Evolutionary conservation across 2,888 invertebrate species (phyloP).

Genomic region (Arrhopalites spinosus): DNA sequence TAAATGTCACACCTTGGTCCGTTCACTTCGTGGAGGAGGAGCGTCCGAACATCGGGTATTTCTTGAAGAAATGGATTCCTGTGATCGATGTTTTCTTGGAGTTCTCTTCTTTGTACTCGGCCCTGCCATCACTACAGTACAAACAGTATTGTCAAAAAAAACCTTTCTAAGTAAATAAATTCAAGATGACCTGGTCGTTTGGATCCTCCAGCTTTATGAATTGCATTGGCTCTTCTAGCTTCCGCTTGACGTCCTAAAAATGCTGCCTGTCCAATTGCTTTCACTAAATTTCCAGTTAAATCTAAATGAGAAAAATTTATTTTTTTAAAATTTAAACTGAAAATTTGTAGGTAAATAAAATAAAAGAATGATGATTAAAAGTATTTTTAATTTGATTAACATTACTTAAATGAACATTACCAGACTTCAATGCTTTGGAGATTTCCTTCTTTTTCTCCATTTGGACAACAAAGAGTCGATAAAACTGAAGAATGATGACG

Average conservation of each 20-base stretch:
- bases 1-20: no score
- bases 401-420: no score
- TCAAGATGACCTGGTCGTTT: neutral
- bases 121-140: constrained; percentile 27
- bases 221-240: neutral
- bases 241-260: constrained; percentile 32
- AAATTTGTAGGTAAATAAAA: no score
- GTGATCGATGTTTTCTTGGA: constrained; percentile 44
- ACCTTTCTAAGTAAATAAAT: no score
- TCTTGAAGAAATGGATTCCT: constrained; percentile 51
- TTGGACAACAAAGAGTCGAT: constrained; percentile 80
- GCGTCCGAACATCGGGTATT: constrained; percentile 40
- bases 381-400: no score
- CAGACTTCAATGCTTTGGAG: constrained; percentile 46
- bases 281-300: constrained; percentile 54
- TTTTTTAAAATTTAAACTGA: no score
- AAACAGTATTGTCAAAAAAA: neutral
- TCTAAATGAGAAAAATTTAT: no score
- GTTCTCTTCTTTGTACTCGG: constrained; percentile 23
- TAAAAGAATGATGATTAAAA: no score
- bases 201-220: neutral
- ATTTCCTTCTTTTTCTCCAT: constrained; percentile 57
- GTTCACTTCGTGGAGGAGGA: constrained; percentile 41
- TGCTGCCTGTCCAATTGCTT: constrained; percentile 52
- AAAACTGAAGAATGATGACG: constrained; percentile 85